Conservation (phyloP, 2,888 invertebrate species). For the Amblyjoppa proteus region DNA sequence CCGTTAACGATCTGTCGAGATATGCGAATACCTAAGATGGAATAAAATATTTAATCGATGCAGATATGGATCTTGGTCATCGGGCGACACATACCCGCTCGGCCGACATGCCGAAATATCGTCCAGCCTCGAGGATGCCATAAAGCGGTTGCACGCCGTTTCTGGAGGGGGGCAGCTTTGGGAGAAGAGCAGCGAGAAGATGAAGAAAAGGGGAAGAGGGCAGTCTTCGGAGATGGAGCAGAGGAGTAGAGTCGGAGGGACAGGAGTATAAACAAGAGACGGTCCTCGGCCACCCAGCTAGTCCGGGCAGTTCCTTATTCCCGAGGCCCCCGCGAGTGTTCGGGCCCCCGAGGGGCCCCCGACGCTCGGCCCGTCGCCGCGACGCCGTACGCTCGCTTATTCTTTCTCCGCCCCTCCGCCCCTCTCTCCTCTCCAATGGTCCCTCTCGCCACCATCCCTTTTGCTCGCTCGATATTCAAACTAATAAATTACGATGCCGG, state of each 20-base stretch:
- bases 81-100: slow-evolving; percentile 51
- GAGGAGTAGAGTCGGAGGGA: slow-evolving; percentile 73
- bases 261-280: slow-evolving; percentile 79
- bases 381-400: slow-evolving; percentile 67
- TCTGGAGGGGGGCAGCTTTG: neutral
- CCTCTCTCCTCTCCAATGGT: slow-evolving; percentile 28
- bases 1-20: neutral
- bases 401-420: slow-evolving; percentile 65
- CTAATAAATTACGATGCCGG: slow-evolving; percentile 84
- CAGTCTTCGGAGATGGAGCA: slow-evolving; percentile 65
- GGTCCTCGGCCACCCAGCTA: slow-evolving; percentile 83
- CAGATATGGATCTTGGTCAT: slow-evolving; percentile 44
- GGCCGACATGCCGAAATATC: slow-evolving; percentile 39
- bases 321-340: slow-evolving; percentile 58
- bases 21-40: slow-evolving; percentile 18
- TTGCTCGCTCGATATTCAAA: slow-evolving; percentile 84
- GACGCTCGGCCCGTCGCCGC: slow-evolving; percentile 50
- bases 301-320: slow-evolving; percentile 70
- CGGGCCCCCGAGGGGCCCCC: slow-evolving; percentile 45
- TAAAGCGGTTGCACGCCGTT: neutral
- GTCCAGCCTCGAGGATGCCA: slow-evolving; percentile 1
- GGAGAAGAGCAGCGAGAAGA: slow-evolving; percentile 26
- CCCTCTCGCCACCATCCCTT: slow-evolving; percentile 26
- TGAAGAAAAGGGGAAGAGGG: slow-evolving; percentile 37
- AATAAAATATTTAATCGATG: slow-evolving; percentile 52